Percentiles rank a stretch among this genome's conserved stretches.
These are phyloP conservation scores for Ochropacha duplaris DNA, from an alignment of 2,888 invertebrate genomes.

Conservation along the genomic window DNA sequence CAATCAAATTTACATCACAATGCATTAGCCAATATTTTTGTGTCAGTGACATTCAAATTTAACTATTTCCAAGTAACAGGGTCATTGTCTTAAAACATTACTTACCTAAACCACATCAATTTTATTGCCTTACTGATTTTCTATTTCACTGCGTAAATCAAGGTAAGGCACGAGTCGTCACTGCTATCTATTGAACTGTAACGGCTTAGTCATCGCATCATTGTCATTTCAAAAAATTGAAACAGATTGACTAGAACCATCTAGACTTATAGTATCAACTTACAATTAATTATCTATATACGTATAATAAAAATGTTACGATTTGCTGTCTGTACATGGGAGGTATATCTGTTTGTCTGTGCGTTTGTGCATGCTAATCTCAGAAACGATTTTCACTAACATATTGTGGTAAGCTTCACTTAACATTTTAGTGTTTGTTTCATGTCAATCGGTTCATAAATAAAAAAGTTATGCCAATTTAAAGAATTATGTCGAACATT, in stretches of 20 bases:
- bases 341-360: no score
- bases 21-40: slow-evolving; percentile 23
- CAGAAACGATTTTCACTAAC: no score
- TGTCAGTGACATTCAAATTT: slow-evolving; percentile 60
- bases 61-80: slow-evolving; percentile 44
- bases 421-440: no score
- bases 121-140: slow-evolving; percentile 64
- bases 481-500: no score
- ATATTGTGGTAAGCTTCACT: no score
- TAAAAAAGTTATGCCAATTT: no score
- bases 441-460: no score
- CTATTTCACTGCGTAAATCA: slow-evolving; percentile 65
- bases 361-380: no score
- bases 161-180: slow-evolving; percentile 71
- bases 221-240: neutral
- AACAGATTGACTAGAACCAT: neutral
- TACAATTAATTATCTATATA: no score
- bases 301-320: no score
- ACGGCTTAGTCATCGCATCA: neutral
- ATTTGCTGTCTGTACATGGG: no score
- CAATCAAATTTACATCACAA: slow-evolving; percentile 11
- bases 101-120: slow-evolving; percentile 62
- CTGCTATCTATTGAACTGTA: slow-evolving; percentile 42
- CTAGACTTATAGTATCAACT: no score
- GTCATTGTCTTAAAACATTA: slow-evolving; percentile 50